Evolutionary conservation across 2,113 vertebrate species (phyloP), one percentile per base, ranked within the genome.

Genomic region (Alexandromys fortis): DNA sequence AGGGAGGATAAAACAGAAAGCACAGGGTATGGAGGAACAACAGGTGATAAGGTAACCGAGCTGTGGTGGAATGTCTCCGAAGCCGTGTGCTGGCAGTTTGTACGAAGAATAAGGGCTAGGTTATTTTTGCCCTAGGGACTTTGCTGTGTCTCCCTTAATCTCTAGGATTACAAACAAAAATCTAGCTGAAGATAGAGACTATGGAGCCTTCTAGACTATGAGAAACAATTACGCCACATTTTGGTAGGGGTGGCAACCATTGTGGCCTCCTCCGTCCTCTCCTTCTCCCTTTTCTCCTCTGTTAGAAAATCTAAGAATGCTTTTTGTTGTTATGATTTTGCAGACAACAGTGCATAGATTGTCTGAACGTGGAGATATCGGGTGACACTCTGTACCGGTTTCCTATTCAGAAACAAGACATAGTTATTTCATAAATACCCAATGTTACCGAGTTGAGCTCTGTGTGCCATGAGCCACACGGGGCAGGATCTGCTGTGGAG

Each of bases 381-480:
- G 72, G 96, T 97, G 68, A 88, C 88, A 96, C 63, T 79, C 93
- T 86, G 96, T 94, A 75, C 92, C 35, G 75, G 94, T 92, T 96
- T 95, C 96, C 93, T 92, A 92, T 96, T 97, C 88, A 94, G 55
- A 92, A 92, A 82, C 92, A 97, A 96, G 55, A 96, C 85, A 78
- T 12, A 0, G 45, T 96, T 93, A 96, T 89, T 92, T 97, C 95
- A 89, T 91, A 86, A 72, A 82, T 35, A 90, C 47, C 30, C 95
- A 97, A 89, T 94, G 93, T 90, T 92, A 85, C 89, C 78, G 81
- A 95, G 92, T 68, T 49, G 7, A 72, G 78, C 73, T 94, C 95
- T 96, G 72, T 95, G 90, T 42, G 35, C 90, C 70, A 33, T 90
- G 79, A 92, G 49, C 81, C 63, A 90, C 73, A 85, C 72, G 86